Evolutionary conservation across 1,140 invertebrate species (phyloP).

Genomic region (Nasonia longicornis): DNA sequence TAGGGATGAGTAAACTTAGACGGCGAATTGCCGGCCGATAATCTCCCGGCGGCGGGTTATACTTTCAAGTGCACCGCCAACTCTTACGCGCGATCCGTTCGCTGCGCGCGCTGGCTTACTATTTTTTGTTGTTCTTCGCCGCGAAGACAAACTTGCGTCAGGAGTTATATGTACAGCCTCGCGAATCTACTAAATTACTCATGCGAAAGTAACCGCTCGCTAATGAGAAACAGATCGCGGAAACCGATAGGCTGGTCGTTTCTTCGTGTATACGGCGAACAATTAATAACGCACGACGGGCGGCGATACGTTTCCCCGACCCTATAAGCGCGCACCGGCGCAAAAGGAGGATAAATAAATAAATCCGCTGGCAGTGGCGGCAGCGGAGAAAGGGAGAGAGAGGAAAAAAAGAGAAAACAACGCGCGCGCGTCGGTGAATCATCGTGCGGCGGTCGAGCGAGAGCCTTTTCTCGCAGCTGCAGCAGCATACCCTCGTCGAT

Average conservation of each 20-base stretch:
- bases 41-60: constrained; percentile 40
- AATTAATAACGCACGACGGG: constrained; percentile 48
- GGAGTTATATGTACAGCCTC: background rate
- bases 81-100: background rate
- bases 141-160: background rate
- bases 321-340: background rate
- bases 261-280: constrained; percentile 41
- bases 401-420: background rate
- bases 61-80: constrained; percentile 18
- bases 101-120: too few species aligned
- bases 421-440: constrained; percentile 11
- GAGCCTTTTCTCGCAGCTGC: constrained; percentile 3
- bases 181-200: too few species aligned
- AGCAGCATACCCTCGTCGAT: constrained; percentile 21
- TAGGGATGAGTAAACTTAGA: constrained; percentile 51
- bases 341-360: constrained; percentile 4
- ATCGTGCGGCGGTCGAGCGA: background rate
- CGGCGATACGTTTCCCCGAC: background rate
- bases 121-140: too few species aligned
- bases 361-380: background rate
- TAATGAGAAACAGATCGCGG: background rate
- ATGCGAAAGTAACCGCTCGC: background rate
- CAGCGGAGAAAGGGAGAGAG: background rate
- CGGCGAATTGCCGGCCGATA: constrained; percentile 48
- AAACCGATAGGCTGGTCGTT: too few species aligned